Percentiles rank a stretch among this genome's conserved stretches.
Evolutionary conservation across 2,113 vertebrate species (phyloP).

Genomic region (Platysteira castanea): DNA sequence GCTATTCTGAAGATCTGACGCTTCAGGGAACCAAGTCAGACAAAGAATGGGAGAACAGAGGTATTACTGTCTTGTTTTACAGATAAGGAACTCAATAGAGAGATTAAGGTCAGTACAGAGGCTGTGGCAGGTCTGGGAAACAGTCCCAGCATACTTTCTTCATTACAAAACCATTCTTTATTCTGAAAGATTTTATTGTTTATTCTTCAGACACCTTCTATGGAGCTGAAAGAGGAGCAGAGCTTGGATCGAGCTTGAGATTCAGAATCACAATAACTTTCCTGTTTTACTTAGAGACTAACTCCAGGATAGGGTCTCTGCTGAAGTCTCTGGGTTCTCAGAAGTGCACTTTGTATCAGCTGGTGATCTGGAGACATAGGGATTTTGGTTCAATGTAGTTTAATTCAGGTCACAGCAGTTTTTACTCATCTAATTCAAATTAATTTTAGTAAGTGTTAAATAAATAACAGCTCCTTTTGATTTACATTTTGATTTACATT

Average conservation of each 20-base stretch:
- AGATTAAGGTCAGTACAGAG: neutral
- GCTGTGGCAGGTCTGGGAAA: neutral
- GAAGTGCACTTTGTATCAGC: neutral
- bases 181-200: slow-evolving; percentile 20
- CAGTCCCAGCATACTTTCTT: neutral
- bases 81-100: neutral
- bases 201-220: neutral
- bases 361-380: neutral
- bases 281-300: neutral
- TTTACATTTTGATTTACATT: neutral
- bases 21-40: neutral
- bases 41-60: neutral
- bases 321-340: neutral
- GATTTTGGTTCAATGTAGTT: neutral
- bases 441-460: neutral
- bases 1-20: neutral
- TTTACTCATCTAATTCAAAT: neutral
- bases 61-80: neutral
- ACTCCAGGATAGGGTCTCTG: neutral
- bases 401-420: neutral
- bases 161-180: neutral
- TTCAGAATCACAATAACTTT: neutral
- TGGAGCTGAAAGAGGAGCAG: neutral
- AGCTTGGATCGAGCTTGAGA: neutral
- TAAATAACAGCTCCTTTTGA: neutral